Percentiles rank a stretch among this genome's conserved stretches.
Conservation (phyloP, 1,140 invertebrate genomes). For the Druon quercuslanigerum region DNA sequence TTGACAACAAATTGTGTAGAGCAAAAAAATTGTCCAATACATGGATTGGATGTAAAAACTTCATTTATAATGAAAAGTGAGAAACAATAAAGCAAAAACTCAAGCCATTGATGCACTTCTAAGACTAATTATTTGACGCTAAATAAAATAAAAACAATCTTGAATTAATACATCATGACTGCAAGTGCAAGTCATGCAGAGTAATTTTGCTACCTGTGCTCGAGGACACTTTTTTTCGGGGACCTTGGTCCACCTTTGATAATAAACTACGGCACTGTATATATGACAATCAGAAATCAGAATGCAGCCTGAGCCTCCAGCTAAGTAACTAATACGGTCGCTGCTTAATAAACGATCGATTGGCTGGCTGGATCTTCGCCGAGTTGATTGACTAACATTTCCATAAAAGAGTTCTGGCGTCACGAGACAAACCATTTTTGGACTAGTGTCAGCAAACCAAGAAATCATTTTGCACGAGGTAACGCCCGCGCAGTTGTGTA, state of each 20-base stretch:
- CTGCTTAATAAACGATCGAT: constrained; percentile 66
- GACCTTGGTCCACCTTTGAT: constrained; percentile 26
- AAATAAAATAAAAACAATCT: not conserved
- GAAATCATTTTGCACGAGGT: constrained; percentile 10
- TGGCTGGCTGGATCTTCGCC: constrained; percentile 54
- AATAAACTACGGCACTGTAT: not conserved
- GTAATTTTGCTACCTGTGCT: not conserved
- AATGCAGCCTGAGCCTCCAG: constrained; percentile 42
- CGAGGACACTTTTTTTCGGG: constrained; percentile 23
- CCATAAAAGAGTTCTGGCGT: constrained; percentile 65
- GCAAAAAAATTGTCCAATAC: too few relatives aligned
- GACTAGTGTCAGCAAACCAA: constrained; percentile 49
- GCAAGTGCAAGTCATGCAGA: constrained; percentile 13
- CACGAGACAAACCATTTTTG: constrained; percentile 67
- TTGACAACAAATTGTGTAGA: too few relatives aligned
- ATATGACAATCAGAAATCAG: constrained; percentile 35
- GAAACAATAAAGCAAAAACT: not conserved
- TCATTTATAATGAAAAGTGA: too few relatives aligned
- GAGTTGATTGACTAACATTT: constrained; percentile 57
- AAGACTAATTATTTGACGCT: not conserved
- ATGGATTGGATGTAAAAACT: too few relatives aligned
- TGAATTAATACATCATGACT: not conserved
- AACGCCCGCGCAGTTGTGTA: not conserved
- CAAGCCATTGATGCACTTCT: too few relatives aligned
- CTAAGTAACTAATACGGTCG: constrained; percentile 52